Evolutionary conservation across 2,113 vertebrate species (phyloP).

Genomic region (Pipa parva): DNA sequence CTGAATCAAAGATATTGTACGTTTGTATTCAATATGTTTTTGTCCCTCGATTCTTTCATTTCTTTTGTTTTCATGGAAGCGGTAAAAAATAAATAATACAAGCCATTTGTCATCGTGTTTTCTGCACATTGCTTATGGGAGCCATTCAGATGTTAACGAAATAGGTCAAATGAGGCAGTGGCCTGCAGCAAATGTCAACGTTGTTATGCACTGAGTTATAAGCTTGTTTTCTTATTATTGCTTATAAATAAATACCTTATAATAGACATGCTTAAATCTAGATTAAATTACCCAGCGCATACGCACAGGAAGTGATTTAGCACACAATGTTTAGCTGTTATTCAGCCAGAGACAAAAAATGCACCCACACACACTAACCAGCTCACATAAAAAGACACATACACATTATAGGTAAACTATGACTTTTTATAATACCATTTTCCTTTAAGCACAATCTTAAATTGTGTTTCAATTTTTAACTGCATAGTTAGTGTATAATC

Average conservation of each 20-base stretch:
- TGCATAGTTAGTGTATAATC: no score
- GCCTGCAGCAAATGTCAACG: conserved; percentile 36
- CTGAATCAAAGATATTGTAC: conserved; percentile 59
- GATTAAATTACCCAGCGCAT: neutral
- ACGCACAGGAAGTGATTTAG: conserved; percentile 13
- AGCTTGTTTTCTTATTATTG: conserved; percentile 18
- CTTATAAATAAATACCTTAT: conserved; percentile 23
- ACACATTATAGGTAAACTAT: no score
- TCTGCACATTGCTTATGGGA: conserved; percentile 37
- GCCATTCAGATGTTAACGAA: conserved; percentile 42
- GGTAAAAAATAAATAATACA: conserved; percentile 36
- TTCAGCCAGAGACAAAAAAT: neutral
- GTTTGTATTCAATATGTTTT: conserved; percentile 53
- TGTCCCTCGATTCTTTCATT: conserved; percentile 42
- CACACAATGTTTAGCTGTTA: neutral
- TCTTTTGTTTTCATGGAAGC: conserved; percentile 26
- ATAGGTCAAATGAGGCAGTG: conserved; percentile 45
- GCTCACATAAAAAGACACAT: neutral
- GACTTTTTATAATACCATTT: no score
- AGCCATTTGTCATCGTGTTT: conserved; percentile 48
- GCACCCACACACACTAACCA: conserved; percentile 16
- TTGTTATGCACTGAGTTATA: conserved; percentile 29
- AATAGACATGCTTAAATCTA: conserved; percentile 22
- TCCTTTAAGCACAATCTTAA: no score
- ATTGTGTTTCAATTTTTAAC: no score